Evolutionary conservation across 2,888 invertebrate genomes (phyloP), one percentile per base, ranked within the genome.

Genomic region (Pyrrhia umbra): DNA sequence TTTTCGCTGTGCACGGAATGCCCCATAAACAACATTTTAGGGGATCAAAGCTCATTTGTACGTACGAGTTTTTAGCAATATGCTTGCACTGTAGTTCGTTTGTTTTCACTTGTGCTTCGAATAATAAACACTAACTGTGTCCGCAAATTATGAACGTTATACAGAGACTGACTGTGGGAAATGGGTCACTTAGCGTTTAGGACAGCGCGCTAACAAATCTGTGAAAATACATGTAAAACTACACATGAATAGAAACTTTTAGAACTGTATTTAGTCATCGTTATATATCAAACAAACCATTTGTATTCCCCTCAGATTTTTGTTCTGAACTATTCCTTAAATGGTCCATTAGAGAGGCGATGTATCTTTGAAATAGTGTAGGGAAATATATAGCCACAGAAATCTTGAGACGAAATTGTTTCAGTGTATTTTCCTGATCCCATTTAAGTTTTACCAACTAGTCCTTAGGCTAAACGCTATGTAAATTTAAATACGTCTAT

Each of bases 371-470:
- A 70, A 64, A 61, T 55, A 40, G 65, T 47, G 37, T 45, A 42
- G 21, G 23, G 67, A 65, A 75, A 66, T 72, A 51, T 69, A 77
- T 52, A 47, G 45, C 39, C 15, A 27, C 6, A 16, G 54, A 9
- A 55, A 70, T 65, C 46, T 46, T 40, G 21, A 63, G 63, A 76
- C 65, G 43, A 30, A 71, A 75, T 69, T 71, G 73, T 75, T 76
- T 54, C 63, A 39, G 68, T 76, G 78, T 78, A 68, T 79, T 75
- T 77, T 58, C 58, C 63, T 68, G 66, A 66, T 68, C 65, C 74
- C 68, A 78, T 81, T 79, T 66, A 79, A 73, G 69, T 81, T 81
- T 69, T 58, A 76, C 77, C 54, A 71, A 81, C 72, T 75, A 73
- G 58, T 68, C 78, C 71, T 67, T 9, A 55, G 64, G 79, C 58